phyloP scores from a whole-genome alignment of 2,888 invertebrate species.

The Disparrhopalites patrizii region DNA sequence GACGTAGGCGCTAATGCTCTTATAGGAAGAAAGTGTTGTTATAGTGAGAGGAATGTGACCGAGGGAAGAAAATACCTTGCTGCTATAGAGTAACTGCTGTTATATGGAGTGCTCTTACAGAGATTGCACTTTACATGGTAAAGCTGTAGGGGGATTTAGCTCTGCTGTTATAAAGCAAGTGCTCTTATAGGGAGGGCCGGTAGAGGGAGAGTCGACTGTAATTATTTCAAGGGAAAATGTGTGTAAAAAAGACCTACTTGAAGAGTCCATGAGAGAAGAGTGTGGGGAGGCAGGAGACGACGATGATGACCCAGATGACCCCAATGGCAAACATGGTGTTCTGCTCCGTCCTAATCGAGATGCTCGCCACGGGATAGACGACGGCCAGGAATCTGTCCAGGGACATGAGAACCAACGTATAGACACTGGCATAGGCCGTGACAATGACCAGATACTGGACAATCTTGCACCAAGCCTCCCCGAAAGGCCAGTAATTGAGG shows the following conservation, averaged over 20 bases:
- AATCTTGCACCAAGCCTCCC: conserved; percentile 80
- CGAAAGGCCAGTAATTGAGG: conserved; percentile 83
- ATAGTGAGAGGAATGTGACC: not conserved
- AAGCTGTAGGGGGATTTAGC: too few relatives aligned
- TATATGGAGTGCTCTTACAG: too few relatives aligned
- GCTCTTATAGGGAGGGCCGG: too few relatives aligned
- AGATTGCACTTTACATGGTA: too few relatives aligned
- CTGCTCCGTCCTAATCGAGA: conserved; percentile 74
- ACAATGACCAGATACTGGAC: conserved; percentile 89
- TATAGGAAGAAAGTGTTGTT: too few relatives aligned
- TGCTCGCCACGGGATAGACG: conserved; percentile 84
- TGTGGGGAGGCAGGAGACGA: conserved; percentile 72
- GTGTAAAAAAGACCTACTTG: conserved; percentile 53
- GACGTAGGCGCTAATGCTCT: too few relatives aligned
- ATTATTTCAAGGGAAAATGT: not conserved
- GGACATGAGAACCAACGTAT: conserved; percentile 90
- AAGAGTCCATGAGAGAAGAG: conserved; percentile 73
- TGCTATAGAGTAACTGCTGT: too few relatives aligned
- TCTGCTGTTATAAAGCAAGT: too few relatives aligned
- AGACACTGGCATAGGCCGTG: conserved; percentile 88
- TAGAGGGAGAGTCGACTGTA: too few relatives aligned
- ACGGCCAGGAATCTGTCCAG: conserved; percentile 86
- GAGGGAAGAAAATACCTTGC: too few relatives aligned
- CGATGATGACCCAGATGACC: conserved; percentile 74
- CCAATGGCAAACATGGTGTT: conserved; percentile 76